phyloP scores from a whole-genome alignment of 2,888 invertebrate species.

The Selenia dentaria region DNA sequence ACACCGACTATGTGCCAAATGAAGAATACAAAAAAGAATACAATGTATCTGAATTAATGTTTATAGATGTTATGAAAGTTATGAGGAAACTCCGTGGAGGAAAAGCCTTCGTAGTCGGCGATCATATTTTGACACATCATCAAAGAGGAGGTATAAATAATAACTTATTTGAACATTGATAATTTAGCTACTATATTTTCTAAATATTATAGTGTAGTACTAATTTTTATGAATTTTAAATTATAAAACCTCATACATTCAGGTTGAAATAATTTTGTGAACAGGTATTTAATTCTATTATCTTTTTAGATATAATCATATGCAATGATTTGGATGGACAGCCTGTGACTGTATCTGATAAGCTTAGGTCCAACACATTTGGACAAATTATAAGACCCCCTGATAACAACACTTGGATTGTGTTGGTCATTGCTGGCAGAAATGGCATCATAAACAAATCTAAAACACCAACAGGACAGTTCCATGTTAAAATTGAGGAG shows the following conservation, averaged over 20 bases:
- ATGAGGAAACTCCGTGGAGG: slow-evolving; percentile 77
- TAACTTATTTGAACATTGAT: too few relatives aligned
- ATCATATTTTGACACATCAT: slow-evolving; percentile 89
- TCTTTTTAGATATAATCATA: slow-evolving; percentile 83
- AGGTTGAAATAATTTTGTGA: too few relatives aligned
- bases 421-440: slow-evolving; percentile 85
- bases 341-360: slow-evolving; percentile 70
- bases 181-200: too few relatives aligned
- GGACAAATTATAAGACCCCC: slow-evolving; percentile 67
- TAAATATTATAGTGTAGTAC: too few relatives aligned
- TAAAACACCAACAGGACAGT: slow-evolving; percentile 80
- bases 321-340: slow-evolving; percentile 81
- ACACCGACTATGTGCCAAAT: slow-evolving; percentile 84
- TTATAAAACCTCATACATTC: too few relatives aligned
- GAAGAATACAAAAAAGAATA: slow-evolving; percentile 76
- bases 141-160: slow-evolving; percentile 81
- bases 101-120: slow-evolving; percentile 67
- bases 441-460: slow-evolving; percentile 84
- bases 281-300: slow-evolving; percentile 9
- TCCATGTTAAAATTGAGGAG: slow-evolving; percentile 86
- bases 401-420: slow-evolving; percentile 78
- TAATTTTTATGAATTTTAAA: too few relatives aligned
- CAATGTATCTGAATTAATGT: slow-evolving; percentile 82
- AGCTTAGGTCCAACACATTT: slow-evolving; percentile 76
- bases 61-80: slow-evolving; percentile 82